phyloP scores from a whole-genome alignment of 2,113 vertebrate genomes.

The Garra rufa region DNA sequence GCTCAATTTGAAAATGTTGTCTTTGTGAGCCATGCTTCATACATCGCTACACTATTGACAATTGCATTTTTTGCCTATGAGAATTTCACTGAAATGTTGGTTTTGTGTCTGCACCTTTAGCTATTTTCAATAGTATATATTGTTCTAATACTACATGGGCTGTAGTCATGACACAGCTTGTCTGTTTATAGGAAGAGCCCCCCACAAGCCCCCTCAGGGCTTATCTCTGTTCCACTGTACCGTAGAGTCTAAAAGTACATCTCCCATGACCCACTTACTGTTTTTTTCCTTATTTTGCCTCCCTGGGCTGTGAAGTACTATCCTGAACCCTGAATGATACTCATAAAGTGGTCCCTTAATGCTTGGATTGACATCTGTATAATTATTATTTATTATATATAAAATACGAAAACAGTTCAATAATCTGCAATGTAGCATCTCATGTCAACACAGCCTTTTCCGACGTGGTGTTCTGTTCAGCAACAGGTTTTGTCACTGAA shows the following conservation, averaged over 20 bases:
- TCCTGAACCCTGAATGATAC: constrained; percentile 50
- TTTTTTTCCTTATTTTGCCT: constrained; percentile 64
- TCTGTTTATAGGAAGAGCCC: constrained; percentile 3
- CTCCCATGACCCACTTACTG: constrained; percentile 68
- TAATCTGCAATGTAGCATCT: background rate
- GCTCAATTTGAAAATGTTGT: background rate
- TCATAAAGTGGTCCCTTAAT: too few species aligned
- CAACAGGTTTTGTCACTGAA: constrained; percentile 9
- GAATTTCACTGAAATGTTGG: background rate
- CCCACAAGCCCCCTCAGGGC: background rate
- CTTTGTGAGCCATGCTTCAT: background rate
- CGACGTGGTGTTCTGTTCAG: background rate
- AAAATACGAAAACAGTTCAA: background rate
- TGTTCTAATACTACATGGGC: constrained; percentile 25
- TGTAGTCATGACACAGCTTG: constrained; percentile 14
- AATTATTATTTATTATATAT: too few species aligned
- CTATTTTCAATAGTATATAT: too few species aligned
- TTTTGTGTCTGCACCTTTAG: background rate
- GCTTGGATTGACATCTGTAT: too few species aligned
- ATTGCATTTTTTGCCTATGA: background rate
- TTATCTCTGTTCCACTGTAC: constrained; percentile 18
- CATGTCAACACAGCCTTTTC: background rate
- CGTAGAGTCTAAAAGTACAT: constrained; percentile 62
- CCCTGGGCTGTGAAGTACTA: constrained; percentile 53
- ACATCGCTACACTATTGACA: background rate